Evolutionary conservation across 92 coral and sea anemone species (phyloP), one percentile per base, ranked within the genome.

Genomic region (Parazoanthus darwini): DNA sequence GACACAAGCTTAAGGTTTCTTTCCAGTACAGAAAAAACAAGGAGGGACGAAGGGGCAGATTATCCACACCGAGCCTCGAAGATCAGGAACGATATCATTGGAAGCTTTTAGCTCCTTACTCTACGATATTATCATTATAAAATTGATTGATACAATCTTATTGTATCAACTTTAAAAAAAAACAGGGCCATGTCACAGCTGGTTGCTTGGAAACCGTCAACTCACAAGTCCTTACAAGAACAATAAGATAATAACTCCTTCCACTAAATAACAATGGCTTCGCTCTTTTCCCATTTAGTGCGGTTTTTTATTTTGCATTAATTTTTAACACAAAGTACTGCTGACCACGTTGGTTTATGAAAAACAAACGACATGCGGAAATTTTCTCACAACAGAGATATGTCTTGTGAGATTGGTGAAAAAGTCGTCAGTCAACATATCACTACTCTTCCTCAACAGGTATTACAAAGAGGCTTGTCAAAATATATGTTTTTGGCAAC

Each of bases 41-140:
- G 58, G n/a, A 16, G 26, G 59, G 59, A 77, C 25, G 35, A 43
- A n/a, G 59, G 29, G 18, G 25, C 15, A 46, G 36, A 1, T 78
- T 42, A 78, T 14, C 82, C 82, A 78, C 82, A 46, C 82, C 82
- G 14, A 78, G 82, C 59, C 65, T 46, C 58, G 59, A 78, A 46
- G 82, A 46, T 46, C 82, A 78, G 56, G 18, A 46, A 78, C 6
- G 33, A 22, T 78, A 78, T 78, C 82, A 78, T 65, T 46, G 54
- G 36, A 59, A n/a, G 82, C 65, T 46, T 78, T 44, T 0, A 78
- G 59, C 63, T 46, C 81, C 63, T 78, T 78, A 78, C 81, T 18
- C 46, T 78, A 22, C 5, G 26, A 10, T 6, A 10, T 10, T n/a
- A 71, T n/a, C 2, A 71, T 25, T 71, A 33, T 33, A 71, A 71